These are phyloP conservation scores for Galbula dea DNA, from an alignment of 2,113 vertebrate species.

Conservation along the genomic window DNA sequence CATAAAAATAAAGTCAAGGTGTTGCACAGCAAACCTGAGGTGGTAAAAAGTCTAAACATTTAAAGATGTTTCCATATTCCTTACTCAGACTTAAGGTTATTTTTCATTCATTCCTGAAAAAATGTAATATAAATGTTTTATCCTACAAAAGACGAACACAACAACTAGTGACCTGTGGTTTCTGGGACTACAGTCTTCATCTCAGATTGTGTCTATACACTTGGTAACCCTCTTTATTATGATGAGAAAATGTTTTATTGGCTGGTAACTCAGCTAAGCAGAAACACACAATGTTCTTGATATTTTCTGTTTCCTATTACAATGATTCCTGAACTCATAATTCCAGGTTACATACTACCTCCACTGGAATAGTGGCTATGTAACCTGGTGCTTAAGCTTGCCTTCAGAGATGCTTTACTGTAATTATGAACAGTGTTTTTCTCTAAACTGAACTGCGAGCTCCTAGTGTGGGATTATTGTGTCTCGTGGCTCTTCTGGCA, in stretches of 20 bases:
- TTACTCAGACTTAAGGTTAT: not conserved
- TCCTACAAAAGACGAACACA: not conserved
- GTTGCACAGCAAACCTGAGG: not conserved
- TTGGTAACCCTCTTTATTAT: not conserved
- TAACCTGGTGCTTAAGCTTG: not conserved
- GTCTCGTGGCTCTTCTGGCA: not conserved
- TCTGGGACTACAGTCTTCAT: not conserved
- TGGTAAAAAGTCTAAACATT: not conserved
- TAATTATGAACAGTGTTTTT: not conserved
- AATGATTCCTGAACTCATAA: not conserved
- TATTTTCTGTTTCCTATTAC: not conserved
- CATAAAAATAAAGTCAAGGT: not conserved
- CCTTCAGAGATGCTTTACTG: not conserved
- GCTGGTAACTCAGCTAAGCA: not conserved
- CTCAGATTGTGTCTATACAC: not conserved
- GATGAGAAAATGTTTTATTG: not conserved
- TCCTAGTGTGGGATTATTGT: not conserved
- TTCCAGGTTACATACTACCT: not conserved
- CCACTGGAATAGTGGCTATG: not conserved
- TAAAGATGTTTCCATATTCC: not conserved
- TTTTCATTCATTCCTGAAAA: not conserved
- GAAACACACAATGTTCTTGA: accelerated
- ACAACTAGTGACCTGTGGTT: not conserved
- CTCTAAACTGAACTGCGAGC: not conserved
- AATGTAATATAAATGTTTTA: not conserved